Conservation (phyloP, 2,113 vertebrate species). For the Nannobrachium achirus region DNA sequence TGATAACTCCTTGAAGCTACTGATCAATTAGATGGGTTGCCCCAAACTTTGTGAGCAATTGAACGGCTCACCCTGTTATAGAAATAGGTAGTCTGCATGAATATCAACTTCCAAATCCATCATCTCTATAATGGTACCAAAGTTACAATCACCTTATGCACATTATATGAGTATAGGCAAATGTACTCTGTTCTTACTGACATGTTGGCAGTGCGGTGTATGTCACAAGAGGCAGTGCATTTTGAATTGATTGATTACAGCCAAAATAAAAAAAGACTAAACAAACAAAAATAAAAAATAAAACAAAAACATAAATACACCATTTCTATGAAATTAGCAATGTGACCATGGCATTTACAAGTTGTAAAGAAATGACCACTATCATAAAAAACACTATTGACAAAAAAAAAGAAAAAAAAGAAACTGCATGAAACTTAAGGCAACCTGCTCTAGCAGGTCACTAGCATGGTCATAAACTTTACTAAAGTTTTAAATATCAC, state of each 20-base stretch:
- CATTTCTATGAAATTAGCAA: constrained; percentile 63
- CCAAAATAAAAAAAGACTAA: constrained; percentile 68
- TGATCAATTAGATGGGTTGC: constrained; percentile 31
- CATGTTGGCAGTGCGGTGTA: constrained; percentile 59
- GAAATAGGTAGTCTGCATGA: constrained; percentile 32
- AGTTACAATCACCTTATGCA: constrained; percentile 82
- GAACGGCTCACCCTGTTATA: constrained; percentile 33
- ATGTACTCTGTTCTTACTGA: constrained; percentile 47
- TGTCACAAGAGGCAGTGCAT: constrained; percentile 73
- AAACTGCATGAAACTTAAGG: constrained; percentile 61
- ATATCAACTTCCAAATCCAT: constrained; percentile 24
- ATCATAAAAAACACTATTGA: constrained; percentile 42
- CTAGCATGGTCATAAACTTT: constrained; percentile 46
- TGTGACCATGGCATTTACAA: constrained; percentile 65
- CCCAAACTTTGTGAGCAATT: constrained; percentile 32
- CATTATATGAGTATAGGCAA: constrained; percentile 44
- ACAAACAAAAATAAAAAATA: constrained; percentile 25
- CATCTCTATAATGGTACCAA: constrained; percentile 64
- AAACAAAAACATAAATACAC: constrained; percentile 60
- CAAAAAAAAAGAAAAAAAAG: constrained; percentile 1
- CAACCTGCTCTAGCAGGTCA: constrained; percentile 63
- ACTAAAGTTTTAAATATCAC: constrained; percentile 54
- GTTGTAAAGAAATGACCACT: constrained; percentile 58
- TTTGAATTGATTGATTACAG: constrained; percentile 78
- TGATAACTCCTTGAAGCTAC: constrained; percentile 51